Percentiles rank a stretch among this genome's conserved stretches.
Evolutionary conservation across 1,140 invertebrate species (phyloP).

Genomic region (Pinna nobilis): DNA sequence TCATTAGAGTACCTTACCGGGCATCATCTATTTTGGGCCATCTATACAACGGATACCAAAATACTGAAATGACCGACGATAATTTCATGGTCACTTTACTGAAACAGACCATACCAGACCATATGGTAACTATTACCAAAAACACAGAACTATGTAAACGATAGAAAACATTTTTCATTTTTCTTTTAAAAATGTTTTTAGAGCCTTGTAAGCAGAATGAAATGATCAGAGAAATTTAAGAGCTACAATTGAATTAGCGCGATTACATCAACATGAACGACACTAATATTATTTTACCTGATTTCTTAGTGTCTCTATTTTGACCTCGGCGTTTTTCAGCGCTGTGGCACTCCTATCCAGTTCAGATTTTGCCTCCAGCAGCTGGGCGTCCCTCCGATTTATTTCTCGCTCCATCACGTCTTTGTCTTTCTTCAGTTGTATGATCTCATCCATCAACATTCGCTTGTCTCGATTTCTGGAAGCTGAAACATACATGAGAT

Average conservation of each 20-base stretch:
- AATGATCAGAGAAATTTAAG: not conserved
- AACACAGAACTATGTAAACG: no score
- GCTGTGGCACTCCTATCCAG: constrained; percentile 65
- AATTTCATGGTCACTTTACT: no score
- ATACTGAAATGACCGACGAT: no score
- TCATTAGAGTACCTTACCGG: no score
- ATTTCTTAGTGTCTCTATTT: constrained; percentile 64
- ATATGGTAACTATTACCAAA: no score
- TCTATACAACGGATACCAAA: no score
- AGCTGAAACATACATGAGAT: constrained; percentile 57
- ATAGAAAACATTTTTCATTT: no score
- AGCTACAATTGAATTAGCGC: not conserved
- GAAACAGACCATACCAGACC: no score
- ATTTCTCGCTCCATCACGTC: constrained; percentile 61
- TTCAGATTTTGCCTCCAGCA: constrained; percentile 62
- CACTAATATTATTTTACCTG: constrained; percentile 55
- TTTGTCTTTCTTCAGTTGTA: constrained; percentile 69
- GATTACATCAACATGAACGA: not conserved
- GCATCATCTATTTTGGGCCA: no score
- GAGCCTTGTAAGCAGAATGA: not conserved
- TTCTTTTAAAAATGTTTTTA: not conserved
- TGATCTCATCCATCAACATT: constrained; percentile 70
- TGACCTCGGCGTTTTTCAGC: constrained; percentile 66
- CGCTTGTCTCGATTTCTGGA: constrained; percentile 63
- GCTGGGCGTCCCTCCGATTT: constrained; percentile 60